Percentiles rank a stretch among this genome's conserved stretches.
Evolutionary conservation across 1,140 invertebrate species (phyloP).

Genomic region (Drosophila pseudoananassae): DNA sequence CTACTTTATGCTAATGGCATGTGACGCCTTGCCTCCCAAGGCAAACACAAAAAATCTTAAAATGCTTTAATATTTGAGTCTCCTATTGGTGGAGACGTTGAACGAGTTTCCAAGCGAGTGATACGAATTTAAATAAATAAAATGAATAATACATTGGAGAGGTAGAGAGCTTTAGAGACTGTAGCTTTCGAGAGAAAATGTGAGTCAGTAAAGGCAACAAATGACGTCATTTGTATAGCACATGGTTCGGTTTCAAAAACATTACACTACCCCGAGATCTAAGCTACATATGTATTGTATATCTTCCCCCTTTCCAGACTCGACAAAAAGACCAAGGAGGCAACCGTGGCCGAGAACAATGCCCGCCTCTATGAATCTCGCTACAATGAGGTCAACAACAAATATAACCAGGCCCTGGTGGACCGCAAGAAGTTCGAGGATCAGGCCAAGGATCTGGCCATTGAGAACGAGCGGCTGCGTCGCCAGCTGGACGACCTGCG

Average conservation of each 20-base stretch:
- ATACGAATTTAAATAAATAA: slow-evolving; percentile 40
- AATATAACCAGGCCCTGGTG: slow-evolving; percentile 90
- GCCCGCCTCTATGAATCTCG: slow-evolving; percentile 88
- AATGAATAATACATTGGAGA: slow-evolving; percentile 67
- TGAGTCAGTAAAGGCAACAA: slow-evolving; percentile 39
- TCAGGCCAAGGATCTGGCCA: slow-evolving; percentile 90
- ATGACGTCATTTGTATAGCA: slow-evolving; percentile 62
- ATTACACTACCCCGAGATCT: background rate
- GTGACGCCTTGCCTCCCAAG: slow-evolving; percentile 49
- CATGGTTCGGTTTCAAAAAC: slow-evolving; percentile 27
- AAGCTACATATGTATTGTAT: too few relatives aligned
- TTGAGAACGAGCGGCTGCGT: slow-evolving; percentile 90
- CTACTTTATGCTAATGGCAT: slow-evolving; percentile 78
- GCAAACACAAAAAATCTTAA: slow-evolving; percentile 41
- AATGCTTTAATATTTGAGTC: slow-evolving; percentile 37
- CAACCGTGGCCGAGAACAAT: slow-evolving; percentile 89
- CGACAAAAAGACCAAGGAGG: slow-evolving; percentile 93
- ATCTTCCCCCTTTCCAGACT: slow-evolving; percentile 85
- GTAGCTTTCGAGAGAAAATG: slow-evolving; percentile 7
- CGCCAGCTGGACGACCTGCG: slow-evolving; percentile 91
- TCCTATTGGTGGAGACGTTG: slow-evolving; percentile 17
- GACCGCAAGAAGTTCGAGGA: slow-evolving; percentile 93
- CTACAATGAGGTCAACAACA: slow-evolving; percentile 90
- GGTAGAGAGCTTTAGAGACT: background rate
- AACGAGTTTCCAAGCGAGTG: slow-evolving; percentile 36